Base-by-base conservation (phyloP, 2,888 invertebrate species). In the Eustalomyia histrio region DNA sequence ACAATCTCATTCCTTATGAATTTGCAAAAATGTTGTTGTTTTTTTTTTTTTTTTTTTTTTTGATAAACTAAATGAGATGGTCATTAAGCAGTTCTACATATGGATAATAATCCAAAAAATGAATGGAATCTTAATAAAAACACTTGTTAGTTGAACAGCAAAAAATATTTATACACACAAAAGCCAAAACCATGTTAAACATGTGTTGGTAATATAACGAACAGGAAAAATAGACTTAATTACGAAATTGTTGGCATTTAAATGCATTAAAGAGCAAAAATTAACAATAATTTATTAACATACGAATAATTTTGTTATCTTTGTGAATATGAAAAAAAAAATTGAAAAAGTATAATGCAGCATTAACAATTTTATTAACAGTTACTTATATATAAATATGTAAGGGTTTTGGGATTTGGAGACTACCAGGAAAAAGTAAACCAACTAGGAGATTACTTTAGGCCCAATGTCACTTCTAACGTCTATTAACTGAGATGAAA, bases 281-380 rank as follows among this genome's bases (percentile, higher is more conserved):
- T 60, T 35, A n/a, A 75, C 52, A 61, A 75, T 55, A 68, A 68
- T 75, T 75, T 67, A 75, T 75, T 75, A 75, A 61, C 75, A 68
- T 60, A 61, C 43, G 55, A 17, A 35, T 67, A 63, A 61, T 61
- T 67, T 75, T 60, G 39, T 60, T 75, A 67, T 75, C 74, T 58
- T 29, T 29, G 4, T 39, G 65, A 58, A 65, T 74, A 24, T 39
- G 61, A 61, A 60, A 53, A 67, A 61, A 60, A 53, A 67, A 47
- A 47, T 43, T n/a, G 2, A 33, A 21, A 64, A 33, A 17, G 35
- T 12, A 65, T 9, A 21, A 47, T 12, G 2, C 39, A 14, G 12
- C 12, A 39, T 39, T 14, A 39, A 39, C 2, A 14, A 12, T 35
- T 35, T 35, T 14, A 14, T 43, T 2, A 47, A n/a, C 14, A 47